Percentiles rank a stretch among this genome's conserved stretches.
Evolutionary conservation across 2,888 invertebrate genomes (phyloP).

Genomic region (Hoplodrina ambigua): DNA sequence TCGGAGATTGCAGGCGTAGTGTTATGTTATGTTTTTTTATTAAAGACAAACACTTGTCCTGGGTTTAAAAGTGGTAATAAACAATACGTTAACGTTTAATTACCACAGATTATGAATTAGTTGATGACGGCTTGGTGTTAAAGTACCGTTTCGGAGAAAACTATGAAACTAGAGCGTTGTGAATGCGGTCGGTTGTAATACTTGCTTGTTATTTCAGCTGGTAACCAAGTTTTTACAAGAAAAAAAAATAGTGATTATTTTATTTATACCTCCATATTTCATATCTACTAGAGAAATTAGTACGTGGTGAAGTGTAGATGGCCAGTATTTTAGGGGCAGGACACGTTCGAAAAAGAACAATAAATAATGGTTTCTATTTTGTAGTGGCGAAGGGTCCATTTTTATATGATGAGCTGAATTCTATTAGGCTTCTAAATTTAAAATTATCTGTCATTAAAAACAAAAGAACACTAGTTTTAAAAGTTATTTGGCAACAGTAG

Average conservation of each 20-base stretch:
- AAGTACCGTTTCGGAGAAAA: slow-evolving; percentile 61
- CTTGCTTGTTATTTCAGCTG: slow-evolving; percentile 49
- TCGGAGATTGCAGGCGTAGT: too few relatives aligned
- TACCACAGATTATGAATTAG: slow-evolving; percentile 42
- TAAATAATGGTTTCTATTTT: too few relatives aligned
- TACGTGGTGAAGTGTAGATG: neutral
- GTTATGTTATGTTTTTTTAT: too few relatives aligned
- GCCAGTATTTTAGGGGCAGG: neutral
- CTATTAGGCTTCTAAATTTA: too few relatives aligned
- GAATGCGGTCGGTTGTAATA: slow-evolving; percentile 44
- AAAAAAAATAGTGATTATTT: neutral
- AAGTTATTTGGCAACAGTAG: too few relatives aligned
- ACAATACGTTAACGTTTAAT: slow-evolving; percentile 22
- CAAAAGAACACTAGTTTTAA: too few relatives aligned
- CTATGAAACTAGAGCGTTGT: slow-evolving; percentile 55
- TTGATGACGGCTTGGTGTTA: slow-evolving; percentile 7
- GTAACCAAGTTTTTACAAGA: slow-evolving; percentile 13
- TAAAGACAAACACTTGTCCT: neutral
- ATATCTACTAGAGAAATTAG: neutral
- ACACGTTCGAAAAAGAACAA: too few relatives aligned
- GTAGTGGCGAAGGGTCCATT: too few relatives aligned
- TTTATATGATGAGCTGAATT: too few relatives aligned
- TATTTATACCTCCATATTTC: neutral
- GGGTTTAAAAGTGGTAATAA: neutral
- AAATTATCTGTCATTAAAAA: too few relatives aligned